Conservation (phyloP, 1,140 invertebrate species). For the Heliothis virescens region DNA sequence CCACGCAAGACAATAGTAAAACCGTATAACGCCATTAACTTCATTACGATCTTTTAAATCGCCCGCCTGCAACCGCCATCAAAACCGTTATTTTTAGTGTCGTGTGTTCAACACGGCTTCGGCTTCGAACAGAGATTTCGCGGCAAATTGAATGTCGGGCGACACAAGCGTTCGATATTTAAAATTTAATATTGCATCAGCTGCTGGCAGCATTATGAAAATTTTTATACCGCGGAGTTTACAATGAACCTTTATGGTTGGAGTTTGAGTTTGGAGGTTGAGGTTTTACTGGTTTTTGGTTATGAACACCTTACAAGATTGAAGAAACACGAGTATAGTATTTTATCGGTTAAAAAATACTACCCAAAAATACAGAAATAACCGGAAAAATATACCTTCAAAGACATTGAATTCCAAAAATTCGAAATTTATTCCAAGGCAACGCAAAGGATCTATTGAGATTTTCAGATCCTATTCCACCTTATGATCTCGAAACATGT, state of each 20-base stretch:
- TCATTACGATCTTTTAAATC: conserved; percentile 49
- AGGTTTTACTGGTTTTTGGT: neutral
- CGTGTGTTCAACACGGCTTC: conserved; percentile 51
- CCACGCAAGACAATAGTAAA: conserved; percentile 30
- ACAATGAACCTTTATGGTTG: conserved; percentile 56
- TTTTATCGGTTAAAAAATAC: no score
- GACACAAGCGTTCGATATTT: conserved; percentile 73
- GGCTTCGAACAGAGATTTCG: conserved; percentile 63
- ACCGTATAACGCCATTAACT: conserved; percentile 36
- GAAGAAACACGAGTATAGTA: no score
- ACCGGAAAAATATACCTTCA: no score
- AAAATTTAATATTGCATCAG: conserved; percentile 83
- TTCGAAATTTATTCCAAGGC: no score
- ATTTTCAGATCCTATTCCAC: no score
- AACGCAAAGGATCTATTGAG: no score
- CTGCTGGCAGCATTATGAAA: conserved; percentile 77
- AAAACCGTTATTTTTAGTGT: conserved; percentile 58
- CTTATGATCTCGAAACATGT: neutral
- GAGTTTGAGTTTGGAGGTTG: neutral
- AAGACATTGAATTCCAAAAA: no score
- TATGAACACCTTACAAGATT: no score
- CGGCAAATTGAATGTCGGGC: conserved; percentile 73
- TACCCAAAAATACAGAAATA: no score
- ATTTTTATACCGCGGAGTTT: conserved; percentile 62
- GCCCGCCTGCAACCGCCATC: conserved; percentile 43